phyloP scores from a whole-genome alignment of 1,140 invertebrate species.

The Galendromus occidentalis region DNA sequence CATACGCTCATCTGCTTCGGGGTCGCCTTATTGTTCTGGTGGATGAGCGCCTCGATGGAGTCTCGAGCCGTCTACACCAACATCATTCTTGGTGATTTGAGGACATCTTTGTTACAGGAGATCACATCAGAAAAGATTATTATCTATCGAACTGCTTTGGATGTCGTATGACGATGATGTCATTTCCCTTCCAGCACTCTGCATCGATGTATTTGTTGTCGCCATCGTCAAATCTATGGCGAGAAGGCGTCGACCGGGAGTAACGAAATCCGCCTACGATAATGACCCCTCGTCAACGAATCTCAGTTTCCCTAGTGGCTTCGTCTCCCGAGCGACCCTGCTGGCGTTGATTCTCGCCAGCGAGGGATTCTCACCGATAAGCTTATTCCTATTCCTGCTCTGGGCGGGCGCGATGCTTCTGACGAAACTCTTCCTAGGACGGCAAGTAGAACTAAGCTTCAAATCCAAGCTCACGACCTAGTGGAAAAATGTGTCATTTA shows the following conservation, averaged over 20 bases:
- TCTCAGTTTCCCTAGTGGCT: neutral
- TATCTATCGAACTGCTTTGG: neutral
- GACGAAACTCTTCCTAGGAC: neutral
- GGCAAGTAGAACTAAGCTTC: neutral
- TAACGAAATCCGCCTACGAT: neutral
- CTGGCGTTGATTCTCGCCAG: neutral
- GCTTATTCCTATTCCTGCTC: neutral
- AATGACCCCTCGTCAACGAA: neutral
- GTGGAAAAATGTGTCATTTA: no score
- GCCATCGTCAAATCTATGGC: neutral
- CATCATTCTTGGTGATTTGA: neutral
- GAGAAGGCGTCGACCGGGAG: neutral
- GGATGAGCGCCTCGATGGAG: neutral
- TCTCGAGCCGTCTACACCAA: neutral
- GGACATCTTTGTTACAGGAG: neutral
- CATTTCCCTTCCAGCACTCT: neutral
- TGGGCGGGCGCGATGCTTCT: neutral
- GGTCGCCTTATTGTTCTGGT: neutral
- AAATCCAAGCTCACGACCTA: no score
- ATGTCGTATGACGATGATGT: neutral
- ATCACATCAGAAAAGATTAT: neutral
- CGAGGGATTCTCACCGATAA: neutral
- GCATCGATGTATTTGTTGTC: neutral
- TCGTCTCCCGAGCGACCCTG: constrained; percentile 1
- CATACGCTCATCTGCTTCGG: neutral